These are phyloP conservation scores for Intellagama lesueurii DNA, from an alignment of 2,797 vertebrate species.

Conservation along the genomic window DNA sequence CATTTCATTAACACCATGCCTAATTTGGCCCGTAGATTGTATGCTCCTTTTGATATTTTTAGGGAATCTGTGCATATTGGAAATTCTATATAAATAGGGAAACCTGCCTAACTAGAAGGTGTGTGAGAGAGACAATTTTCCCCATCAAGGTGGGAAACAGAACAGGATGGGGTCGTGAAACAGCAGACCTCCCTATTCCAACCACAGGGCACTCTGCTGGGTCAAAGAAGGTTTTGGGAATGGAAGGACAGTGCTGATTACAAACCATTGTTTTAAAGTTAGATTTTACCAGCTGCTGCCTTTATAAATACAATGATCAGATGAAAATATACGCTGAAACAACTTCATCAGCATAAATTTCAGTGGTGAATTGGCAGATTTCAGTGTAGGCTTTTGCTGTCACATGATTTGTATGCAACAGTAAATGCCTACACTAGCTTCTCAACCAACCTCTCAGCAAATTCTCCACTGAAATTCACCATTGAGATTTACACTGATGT, in stretches of 20 bases:
- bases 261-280: not conserved
- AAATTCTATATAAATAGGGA: not conserved
- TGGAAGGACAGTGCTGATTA: not conserved
- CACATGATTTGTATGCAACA: no score
- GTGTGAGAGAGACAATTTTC: no score
- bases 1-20: not conserved
- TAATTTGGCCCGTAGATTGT: not conserved
- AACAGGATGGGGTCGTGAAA: not conserved
- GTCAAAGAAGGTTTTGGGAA: not conserved
- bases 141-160: no score
- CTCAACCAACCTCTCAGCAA: no score
- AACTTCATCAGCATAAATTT: no score
- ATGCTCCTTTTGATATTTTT: not conserved
- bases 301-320: not conserved
- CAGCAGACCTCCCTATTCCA: not conserved
- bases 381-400: no score
- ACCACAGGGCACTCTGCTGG: not conserved
- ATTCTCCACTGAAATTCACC: no score
- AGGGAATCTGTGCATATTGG: not conserved
- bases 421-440: no score
- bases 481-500: no score
- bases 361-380: no score
- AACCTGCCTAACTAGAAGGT: no score
- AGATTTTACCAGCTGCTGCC: not conserved
- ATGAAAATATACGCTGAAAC: no score